phyloP scores from a whole-genome alignment of 2,888 invertebrate genomes.

The Agrilus cyanescens region DNA sequence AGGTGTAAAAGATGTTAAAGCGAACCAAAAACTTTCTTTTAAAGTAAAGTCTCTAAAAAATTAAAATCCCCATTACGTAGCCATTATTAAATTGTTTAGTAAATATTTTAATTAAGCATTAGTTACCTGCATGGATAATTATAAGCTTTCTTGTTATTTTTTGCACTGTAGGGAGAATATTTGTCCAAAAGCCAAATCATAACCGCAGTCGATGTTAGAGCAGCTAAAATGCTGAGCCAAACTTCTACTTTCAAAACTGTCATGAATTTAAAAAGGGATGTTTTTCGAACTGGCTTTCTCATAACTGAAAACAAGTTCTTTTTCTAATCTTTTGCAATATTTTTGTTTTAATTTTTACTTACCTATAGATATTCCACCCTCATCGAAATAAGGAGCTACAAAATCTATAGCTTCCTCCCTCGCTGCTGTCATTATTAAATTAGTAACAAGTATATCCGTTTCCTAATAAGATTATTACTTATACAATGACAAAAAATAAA shows the following conservation, averaged over 20 bases:
- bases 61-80: no score
- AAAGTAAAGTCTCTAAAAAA: conserved; percentile 67
- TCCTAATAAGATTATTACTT: conserved; percentile 42
- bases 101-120: background rate
- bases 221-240: conserved; percentile 79
- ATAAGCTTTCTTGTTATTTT: conserved; percentile 69
- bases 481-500: no score
- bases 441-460: conserved; percentile 71
- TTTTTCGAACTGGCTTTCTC: conserved; percentile 67
- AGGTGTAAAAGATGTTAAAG: conserved; percentile 83
- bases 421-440: conserved; percentile 83
- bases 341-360: conserved; percentile 18
- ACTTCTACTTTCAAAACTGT: conserved; percentile 79
- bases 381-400: conserved; percentile 83
- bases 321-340: background rate
- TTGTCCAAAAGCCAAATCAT: conserved; percentile 84
- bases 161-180: conserved; percentile 80
- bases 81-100: background rate
- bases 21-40: conserved; percentile 91
- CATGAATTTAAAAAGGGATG: conserved; percentile 87
- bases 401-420: conserved; percentile 84
- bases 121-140: conserved; percentile 60
- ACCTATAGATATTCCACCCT: conserved; percentile 85
- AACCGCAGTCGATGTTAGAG: conserved; percentile 68
- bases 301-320: conserved; percentile 48